These are phyloP conservation scores for Dasyornis broadbenti DNA, from an alignment of 2,113 vertebrate genomes.

Conservation along the genomic window DNA sequence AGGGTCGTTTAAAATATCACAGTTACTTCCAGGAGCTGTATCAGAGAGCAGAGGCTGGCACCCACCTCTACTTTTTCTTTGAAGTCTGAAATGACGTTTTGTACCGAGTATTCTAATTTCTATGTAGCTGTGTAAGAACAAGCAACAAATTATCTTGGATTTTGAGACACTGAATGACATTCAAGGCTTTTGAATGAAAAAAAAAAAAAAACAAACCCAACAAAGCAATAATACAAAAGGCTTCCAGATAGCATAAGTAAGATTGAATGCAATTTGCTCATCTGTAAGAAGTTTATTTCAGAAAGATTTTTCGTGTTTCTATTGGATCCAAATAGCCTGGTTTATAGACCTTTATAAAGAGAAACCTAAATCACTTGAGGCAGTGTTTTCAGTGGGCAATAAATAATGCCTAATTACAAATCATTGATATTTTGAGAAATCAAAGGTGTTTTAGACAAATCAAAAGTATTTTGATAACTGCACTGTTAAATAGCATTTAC, in stretches of 20 bases:
- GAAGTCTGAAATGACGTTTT: background rate
- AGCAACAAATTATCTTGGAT: background rate
- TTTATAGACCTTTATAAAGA: background rate
- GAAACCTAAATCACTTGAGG: background rate
- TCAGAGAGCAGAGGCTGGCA: background rate
- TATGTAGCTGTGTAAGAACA: background rate
- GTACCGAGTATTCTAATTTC: background rate
- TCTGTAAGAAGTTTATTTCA: background rate
- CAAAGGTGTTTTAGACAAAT: background rate
- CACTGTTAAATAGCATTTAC: background rate
- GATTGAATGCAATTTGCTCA: background rate
- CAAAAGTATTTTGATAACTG: background rate
- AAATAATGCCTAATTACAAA: background rate
- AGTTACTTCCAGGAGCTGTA: background rate
- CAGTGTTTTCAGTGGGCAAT: background rate
- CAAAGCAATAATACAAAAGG: background rate
- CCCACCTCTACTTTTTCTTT: background rate
- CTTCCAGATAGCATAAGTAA: background rate
- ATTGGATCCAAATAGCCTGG: background rate
- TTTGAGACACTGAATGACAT: background rate
- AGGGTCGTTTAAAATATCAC: background rate
- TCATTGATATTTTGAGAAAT: background rate
- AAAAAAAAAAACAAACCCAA: too few species aligned
- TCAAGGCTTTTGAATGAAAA: background rate
- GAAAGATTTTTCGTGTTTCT: background rate